Evolutionary conservation across 2,113 vertebrate species (phyloP).

Genomic region (Pachyramphus minor): DNA sequence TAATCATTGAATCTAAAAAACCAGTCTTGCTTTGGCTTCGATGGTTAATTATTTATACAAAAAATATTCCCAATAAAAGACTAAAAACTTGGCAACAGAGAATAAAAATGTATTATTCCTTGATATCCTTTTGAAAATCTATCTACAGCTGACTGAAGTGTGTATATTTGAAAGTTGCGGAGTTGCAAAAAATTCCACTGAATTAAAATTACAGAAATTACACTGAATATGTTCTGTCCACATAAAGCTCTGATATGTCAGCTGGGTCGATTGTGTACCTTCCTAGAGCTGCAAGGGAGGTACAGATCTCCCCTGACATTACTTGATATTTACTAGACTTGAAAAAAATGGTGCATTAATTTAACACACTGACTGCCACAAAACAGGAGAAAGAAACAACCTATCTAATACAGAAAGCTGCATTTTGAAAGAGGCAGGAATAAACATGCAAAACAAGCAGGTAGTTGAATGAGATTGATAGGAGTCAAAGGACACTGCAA

Average conservation of each 20-base stretch:
- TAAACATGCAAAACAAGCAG: background rate
- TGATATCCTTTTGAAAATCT: background rate
- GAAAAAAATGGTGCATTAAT: background rate
- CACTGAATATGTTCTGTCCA: background rate
- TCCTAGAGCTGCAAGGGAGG: background rate
- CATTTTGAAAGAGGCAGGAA: background rate
- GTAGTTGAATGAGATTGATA: background rate
- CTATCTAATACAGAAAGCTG: background rate
- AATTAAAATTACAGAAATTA: too few relatives aligned
- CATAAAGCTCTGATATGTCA: background rate
- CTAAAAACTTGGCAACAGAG: background rate
- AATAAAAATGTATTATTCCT: background rate
- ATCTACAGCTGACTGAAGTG: background rate
- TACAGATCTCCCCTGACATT: background rate
- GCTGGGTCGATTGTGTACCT: background rate
- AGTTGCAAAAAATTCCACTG: background rate
- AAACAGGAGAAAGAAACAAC: background rate
- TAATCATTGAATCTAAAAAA: background rate
- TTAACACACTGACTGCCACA: background rate
- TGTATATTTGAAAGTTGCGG: background rate
- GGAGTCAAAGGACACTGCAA: background rate
- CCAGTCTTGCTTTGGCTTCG: background rate
- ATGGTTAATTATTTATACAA: slow-evolving; percentile 2
- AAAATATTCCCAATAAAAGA: background rate
- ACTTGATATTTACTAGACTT: background rate